These are phyloP conservation scores for Drosophila paracracens DNA, from an alignment of 2,888 invertebrate species.

Conservation along the genomic window DNA sequence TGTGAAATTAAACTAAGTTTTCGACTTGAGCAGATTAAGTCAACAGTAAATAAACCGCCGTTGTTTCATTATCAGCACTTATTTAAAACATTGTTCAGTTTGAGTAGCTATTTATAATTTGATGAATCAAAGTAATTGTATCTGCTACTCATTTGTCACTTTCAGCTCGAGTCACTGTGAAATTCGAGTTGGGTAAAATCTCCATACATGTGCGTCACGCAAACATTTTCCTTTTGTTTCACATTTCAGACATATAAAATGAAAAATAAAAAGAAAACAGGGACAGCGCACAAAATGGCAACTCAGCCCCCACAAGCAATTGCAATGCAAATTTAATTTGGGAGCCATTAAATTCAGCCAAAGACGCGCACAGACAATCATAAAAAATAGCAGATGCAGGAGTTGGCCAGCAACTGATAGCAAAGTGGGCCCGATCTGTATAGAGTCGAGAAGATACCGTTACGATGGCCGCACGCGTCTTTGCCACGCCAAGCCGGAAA, in stretches of 20 bases:
- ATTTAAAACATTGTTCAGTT: neutral
- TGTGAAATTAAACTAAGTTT: neutral
- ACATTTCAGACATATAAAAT: constrained; percentile 21
- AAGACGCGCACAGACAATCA: constrained; percentile 43
- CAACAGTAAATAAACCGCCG: neutral
- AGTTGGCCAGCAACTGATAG: neutral
- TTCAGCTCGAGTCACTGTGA: constrained; percentile 35
- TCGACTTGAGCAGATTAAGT: neutral
- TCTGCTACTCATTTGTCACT: neutral
- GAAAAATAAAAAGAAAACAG: neutral
- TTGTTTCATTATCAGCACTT: neutral
- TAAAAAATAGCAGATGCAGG: constrained; percentile 29
- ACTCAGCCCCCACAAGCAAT: constrained; percentile 45
- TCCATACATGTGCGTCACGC: constrained; percentile 31
- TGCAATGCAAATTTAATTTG: constrained; percentile 77
- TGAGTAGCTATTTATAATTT: neutral
- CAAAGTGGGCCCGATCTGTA: constrained; percentile 6
- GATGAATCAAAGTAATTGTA: neutral
- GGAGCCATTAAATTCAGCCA: constrained; percentile 54
- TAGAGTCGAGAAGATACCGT: constrained; percentile 25
- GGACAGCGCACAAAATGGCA: constrained; percentile 34
- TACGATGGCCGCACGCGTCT: constrained; percentile 55
- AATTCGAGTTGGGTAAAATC: constrained; percentile 5
- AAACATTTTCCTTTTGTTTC: constrained; percentile 35
- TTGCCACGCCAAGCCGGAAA: constrained; percentile 74